Evolutionary conservation across 2,113 vertebrate genomes (phyloP).

Genomic region (Trochalopteron elliotii): DNA sequence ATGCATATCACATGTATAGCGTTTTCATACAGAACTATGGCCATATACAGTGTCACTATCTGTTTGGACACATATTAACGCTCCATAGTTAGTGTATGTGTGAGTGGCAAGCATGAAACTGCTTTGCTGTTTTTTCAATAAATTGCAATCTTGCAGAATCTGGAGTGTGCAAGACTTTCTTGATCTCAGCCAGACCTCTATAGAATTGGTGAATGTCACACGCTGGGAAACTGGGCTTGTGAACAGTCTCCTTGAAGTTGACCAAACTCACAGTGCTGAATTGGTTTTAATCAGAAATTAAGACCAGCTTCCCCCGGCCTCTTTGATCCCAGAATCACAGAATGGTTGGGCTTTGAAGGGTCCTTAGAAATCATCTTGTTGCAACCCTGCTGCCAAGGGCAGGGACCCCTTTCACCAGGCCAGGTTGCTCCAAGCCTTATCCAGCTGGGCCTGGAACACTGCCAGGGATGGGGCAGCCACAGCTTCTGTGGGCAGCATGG

Average conservation of each 20-base stretch:
- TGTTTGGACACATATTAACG: not conserved
- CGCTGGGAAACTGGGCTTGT: rapidly evolving
- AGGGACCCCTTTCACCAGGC: not conserved
- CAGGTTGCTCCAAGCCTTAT: too few species aligned
- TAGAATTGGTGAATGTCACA: not conserved
- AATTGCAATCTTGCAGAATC: not conserved
- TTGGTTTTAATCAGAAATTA: not conserved
- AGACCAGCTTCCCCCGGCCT: rapidly evolving
- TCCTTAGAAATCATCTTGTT: not conserved
- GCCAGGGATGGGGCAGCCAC: too few species aligned
- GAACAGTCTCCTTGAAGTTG: not conserved
- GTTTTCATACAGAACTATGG: not conserved
- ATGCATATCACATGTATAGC: too few species aligned
- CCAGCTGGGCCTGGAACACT: too few species aligned
- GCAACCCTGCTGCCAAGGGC: not conserved
- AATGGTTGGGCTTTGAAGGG: not conserved
- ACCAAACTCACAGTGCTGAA: not conserved
- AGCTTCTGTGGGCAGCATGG: too few species aligned
- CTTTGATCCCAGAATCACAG: not conserved
- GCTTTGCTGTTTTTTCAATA: not conserved
- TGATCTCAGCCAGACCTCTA: not conserved
- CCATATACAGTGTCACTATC: not conserved
- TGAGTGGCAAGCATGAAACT: not conserved
- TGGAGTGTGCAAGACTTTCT: not conserved
- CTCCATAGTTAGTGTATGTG: not conserved